These are phyloP conservation scores for Misgurnus mizolepis DNA, from an alignment of 2,113 vertebrate species.

Conservation along the genomic window DNA sequence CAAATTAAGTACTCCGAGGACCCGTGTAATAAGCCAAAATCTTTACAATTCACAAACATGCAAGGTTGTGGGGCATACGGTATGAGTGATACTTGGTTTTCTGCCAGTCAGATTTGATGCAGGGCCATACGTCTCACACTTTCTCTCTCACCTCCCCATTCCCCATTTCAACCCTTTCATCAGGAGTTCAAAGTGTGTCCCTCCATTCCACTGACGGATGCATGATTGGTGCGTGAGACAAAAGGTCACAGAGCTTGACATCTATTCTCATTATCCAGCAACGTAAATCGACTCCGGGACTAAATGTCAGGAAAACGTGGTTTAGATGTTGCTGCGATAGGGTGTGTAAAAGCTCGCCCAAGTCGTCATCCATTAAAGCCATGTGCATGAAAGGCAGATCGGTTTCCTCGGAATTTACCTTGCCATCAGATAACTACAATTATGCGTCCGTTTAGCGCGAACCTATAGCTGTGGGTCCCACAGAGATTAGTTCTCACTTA, in stretches of 20 bases:
- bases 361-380: neutral
- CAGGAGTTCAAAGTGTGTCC: neutral
- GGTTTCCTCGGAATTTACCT: slow-evolving; percentile 38
- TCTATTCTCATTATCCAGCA: slow-evolving; percentile 40
- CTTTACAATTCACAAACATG: neutral
- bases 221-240: slow-evolving; percentile 26
- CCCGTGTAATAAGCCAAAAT: neutral
- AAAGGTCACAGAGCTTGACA: slow-evolving; percentile 47
- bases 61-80: too few species aligned
- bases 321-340: slow-evolving; percentile 3
- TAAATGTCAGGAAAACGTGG: slow-evolving; percentile 43
- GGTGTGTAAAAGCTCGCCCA: neutral
- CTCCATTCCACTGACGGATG: slow-evolving; percentile 32
- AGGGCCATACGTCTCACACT: neutral
- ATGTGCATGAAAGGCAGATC: neutral
- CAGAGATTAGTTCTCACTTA: slow-evolving; percentile 32
- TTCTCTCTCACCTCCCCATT: neutral
- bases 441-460: slow-evolving; percentile 18
- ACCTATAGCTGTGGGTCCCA: slow-evolving; percentile 8
- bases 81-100: too few species aligned
- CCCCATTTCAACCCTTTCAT: neutral
- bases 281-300: slow-evolving; percentile 19
- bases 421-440: slow-evolving; percentile 38
- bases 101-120: too few species aligned
- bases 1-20: too few species aligned